Evolutionary conservation across 2,888 invertebrate genomes (phyloP).

Genomic region (Sinotaia quadrata): DNA sequence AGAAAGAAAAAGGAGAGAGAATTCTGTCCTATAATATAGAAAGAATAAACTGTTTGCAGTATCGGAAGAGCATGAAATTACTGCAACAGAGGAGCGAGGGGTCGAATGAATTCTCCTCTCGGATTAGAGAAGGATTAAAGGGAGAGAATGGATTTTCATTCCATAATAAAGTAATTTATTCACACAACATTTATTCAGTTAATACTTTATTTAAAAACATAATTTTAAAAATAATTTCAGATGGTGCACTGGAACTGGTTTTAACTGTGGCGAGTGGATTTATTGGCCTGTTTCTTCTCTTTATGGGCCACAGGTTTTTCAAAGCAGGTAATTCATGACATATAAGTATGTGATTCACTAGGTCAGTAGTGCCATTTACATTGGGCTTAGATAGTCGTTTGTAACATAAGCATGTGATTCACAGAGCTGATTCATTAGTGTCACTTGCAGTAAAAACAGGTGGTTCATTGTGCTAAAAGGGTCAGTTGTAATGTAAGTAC

Average conservation of each 20-base stretch:
- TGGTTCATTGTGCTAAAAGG: neutral
- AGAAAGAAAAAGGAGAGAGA: too few species aligned
- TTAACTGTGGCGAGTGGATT: slow-evolving; percentile 65
- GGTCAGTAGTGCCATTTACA: neutral
- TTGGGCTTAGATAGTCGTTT: neutral
- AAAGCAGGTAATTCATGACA: slow-evolving; percentile 67
- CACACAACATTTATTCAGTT: neutral
- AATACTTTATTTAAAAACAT: neutral
- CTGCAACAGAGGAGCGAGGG: too few species aligned
- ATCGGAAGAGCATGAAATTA: too few species aligned
- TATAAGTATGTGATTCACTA: too few species aligned
- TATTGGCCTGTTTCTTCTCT: slow-evolving; percentile 78
- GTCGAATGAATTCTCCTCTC: too few species aligned
- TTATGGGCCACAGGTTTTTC: slow-evolving; percentile 79
- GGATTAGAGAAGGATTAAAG: too few species aligned
- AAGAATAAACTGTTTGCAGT: too few species aligned
- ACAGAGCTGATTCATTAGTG: too few species aligned
- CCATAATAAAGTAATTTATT: too few species aligned
- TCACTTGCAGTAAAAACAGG: too few species aligned
- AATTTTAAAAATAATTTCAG: neutral
- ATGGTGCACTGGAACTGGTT: slow-evolving; percentile 44
- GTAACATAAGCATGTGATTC: neutral
- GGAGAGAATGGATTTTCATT: too few species aligned
- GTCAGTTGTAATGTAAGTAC: neutral
- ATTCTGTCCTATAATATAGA: too few species aligned